These are phyloP conservation scores for Mycteria americana DNA, from an alignment of 2,797 vertebrate species.

Conservation along the genomic window DNA sequence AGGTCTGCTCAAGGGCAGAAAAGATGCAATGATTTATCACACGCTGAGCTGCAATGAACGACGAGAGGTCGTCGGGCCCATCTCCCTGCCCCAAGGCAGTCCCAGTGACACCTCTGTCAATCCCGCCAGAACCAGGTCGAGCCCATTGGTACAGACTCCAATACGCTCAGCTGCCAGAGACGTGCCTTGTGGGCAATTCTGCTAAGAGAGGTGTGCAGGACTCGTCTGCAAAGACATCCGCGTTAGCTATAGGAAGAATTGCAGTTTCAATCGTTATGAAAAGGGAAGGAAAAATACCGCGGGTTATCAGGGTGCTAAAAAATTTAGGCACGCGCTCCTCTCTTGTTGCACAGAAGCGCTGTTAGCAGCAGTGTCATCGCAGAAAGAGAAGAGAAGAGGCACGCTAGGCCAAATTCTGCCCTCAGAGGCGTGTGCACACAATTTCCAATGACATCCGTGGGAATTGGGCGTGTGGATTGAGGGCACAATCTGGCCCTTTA, in stretches of 20 bases:
- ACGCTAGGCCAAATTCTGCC: not conserved
- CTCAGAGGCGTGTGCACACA: not conserved
- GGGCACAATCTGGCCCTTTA: constrained; percentile 52
- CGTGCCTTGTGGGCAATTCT: not conserved
- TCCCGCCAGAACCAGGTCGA: not conserved
- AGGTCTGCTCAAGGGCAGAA: not conserved
- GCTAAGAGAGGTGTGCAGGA: not conserved
- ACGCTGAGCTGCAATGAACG: not conserved
- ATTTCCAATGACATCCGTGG: not conserved
- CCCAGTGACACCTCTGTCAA: not conserved
- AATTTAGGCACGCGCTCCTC: not conserved
- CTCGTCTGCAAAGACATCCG: not conserved
- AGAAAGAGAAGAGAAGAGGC: not conserved
- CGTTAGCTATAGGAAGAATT: not conserved
- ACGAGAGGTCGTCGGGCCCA: not conserved
- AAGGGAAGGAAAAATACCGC: not conserved
- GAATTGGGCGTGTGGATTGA: constrained; percentile 11
- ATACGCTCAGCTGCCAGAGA: fast-evolving
- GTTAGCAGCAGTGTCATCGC: fast-evolving
- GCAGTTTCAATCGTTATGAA: not conserved
- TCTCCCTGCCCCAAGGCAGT: not conserved
- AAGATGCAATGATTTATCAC: not conserved
- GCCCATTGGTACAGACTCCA: not conserved
- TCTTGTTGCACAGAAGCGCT: not conserved
- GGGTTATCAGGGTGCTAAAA: not conserved